Evolutionary conservation across 2,888 invertebrate species (phyloP).

Genomic region (Polyommatus iphigenia): DNA sequence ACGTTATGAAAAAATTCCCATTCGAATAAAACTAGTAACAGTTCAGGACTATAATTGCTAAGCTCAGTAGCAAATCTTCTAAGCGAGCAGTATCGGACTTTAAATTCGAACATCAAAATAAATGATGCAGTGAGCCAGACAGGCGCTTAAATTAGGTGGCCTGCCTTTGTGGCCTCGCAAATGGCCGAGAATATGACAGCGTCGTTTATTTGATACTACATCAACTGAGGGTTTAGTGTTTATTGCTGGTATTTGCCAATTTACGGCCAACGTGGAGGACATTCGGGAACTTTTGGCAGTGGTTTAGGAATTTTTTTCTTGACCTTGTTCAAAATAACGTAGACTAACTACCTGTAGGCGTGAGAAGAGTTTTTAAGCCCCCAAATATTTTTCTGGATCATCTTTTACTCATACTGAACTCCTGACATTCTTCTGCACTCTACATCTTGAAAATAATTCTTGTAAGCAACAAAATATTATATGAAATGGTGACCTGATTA

Average conservation of each 20-base stretch:
- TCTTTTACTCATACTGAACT: no score
- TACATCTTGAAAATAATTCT: no score
- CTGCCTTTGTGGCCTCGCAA: constrained; percentile 16
- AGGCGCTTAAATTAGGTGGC: constrained; percentile 21
- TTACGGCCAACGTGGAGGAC: neutral
- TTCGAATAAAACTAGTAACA: neutral
- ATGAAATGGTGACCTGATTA: no score
- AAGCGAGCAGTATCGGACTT: neutral
- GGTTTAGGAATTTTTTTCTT: neutral
- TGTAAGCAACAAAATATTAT: no score
- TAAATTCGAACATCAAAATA: constrained; percentile 21
- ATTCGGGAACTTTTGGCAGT: neutral
- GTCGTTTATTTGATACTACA: constrained; percentile 20
- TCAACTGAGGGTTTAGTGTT: neutral
- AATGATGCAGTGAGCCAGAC: constrained; percentile 11
- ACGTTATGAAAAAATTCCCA: neutral
- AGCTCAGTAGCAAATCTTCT: neutral
- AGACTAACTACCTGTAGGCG: no score
- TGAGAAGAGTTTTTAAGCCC: no score
- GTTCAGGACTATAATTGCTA: neutral
- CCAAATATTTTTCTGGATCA: no score
- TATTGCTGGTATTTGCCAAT: constrained; percentile 15
- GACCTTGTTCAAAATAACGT: neutral
- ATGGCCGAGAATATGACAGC: constrained; percentile 20
- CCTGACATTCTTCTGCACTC: no score